phyloP scores from a whole-genome alignment of 2,113 vertebrate genomes.

The Bos indicus region DNA sequence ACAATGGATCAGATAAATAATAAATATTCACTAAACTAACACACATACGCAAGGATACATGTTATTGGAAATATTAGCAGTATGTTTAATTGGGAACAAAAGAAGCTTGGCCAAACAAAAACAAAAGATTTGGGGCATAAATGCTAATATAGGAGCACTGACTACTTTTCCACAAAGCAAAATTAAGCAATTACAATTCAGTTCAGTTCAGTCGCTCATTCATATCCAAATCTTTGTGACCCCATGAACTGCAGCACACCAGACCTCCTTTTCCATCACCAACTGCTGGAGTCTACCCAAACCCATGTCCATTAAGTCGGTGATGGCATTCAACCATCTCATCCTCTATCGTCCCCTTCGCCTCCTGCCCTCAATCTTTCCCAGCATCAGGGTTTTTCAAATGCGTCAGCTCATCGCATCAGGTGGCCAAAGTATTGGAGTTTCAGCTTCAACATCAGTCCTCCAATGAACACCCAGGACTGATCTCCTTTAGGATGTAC shows the following conservation, averaged over 20 bases:
- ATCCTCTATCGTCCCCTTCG: not conserved
- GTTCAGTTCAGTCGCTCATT: not conserved
- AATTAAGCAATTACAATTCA: not conserved
- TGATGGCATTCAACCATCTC: not conserved
- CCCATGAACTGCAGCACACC: not conserved
- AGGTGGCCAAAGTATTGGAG: not conserved
- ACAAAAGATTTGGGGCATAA: constrained; percentile 36
- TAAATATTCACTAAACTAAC: constrained; percentile 66
- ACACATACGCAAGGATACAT: constrained; percentile 47
- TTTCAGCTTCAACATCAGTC: not conserved
- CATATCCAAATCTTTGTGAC: fast-evolving
- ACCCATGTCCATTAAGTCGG: not conserved
- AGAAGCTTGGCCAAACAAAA: constrained; percentile 54
- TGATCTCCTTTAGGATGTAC: too few species aligned
- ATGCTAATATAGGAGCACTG: constrained; percentile 30
- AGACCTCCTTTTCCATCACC: not conserved
- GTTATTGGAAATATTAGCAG: constrained; percentile 68
- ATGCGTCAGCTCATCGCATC: not conserved
- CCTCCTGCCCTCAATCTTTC: not conserved
- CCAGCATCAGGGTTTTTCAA: not conserved
- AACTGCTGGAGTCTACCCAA: not conserved
- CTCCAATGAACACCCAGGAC: not conserved
- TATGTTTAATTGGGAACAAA: constrained; percentile 65
- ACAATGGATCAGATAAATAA: constrained; percentile 31
- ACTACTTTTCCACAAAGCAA: constrained; percentile 35